Conservation (phyloP, 2,888 invertebrate species). For the Melanophora roralis region DNA sequence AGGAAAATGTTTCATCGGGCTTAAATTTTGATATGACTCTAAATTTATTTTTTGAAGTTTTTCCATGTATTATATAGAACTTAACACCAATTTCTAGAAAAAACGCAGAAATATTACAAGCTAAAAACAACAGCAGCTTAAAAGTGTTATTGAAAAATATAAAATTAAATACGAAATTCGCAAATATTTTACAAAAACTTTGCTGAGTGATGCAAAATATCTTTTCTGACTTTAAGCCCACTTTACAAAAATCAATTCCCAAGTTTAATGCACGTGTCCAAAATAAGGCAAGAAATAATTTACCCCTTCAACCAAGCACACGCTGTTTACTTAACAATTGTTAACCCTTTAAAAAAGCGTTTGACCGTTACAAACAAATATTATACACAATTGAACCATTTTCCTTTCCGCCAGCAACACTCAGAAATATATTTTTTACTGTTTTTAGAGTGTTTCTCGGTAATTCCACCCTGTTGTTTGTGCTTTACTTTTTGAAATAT, state of each 20-base stretch:
- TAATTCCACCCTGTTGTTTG: slow-evolving; percentile 29
- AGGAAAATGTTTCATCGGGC: too few relatives aligned
- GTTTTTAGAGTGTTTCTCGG: slow-evolving; percentile 3
- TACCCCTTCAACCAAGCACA: background rate
- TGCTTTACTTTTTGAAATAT: slow-evolving; percentile 53
- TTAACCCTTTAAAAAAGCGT: slow-evolving; percentile 55
- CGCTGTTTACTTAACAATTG: slow-evolving; percentile 17
- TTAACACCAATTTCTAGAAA: too few relatives aligned
- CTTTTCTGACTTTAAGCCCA: background rate
- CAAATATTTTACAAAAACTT: too few relatives aligned
- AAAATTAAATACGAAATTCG: too few relatives aligned
- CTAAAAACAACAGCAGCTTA: too few relatives aligned
- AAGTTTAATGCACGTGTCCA: slow-evolving; percentile 15
- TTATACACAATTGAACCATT: background rate
- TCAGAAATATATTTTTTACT: slow-evolving; percentile 26
- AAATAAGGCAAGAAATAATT: background rate
- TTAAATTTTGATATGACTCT: too few relatives aligned
- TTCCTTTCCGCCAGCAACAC: too few relatives aligned
- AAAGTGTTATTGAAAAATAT: too few relatives aligned
- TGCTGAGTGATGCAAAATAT: too few relatives aligned
- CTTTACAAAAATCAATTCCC: slow-evolving; percentile 22
- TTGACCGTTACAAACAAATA: slow-evolving; percentile 53
- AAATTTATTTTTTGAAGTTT: too few relatives aligned
- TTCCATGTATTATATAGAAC: too few relatives aligned
- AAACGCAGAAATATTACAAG: too few relatives aligned